Percentiles rank a stretch among this genome's conserved stretches.
These are phyloP conservation scores for Kryptolebias marmoratus DNA, from an alignment of 2,113 vertebrate species.

Conservation along the genomic window DNA sequence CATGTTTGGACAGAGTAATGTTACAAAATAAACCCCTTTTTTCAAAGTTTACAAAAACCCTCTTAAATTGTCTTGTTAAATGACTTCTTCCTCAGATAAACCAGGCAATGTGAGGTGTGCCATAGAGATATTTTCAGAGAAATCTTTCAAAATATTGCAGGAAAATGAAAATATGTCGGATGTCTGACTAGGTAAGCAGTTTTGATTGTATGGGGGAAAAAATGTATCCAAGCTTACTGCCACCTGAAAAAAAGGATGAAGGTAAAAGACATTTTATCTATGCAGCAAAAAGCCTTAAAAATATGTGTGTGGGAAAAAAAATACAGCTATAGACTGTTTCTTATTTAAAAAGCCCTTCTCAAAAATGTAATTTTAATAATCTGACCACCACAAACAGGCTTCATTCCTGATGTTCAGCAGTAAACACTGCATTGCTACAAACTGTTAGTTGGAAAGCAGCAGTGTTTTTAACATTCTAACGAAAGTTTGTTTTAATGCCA, in stretches of 20 bases:
- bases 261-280: slow-evolving; percentile 9
- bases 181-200: neutral
- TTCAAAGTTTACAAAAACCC: too few species aligned
- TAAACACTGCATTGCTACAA: neutral
- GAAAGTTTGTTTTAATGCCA: slow-evolving; percentile 13
- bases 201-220: neutral
- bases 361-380: slow-evolving; percentile 26
- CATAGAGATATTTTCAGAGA: neutral
- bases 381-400: slow-evolving; percentile 18
- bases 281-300: slow-evolving; percentile 17
- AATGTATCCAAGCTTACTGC: neutral
- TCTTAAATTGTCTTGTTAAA: neutral
- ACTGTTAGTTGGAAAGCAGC: neutral
- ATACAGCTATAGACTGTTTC: too few species aligned
- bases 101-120: too few species aligned
- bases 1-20: too few species aligned
- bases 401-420: neutral
- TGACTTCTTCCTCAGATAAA: too few species aligned
- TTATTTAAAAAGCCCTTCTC: slow-evolving; percentile 3
- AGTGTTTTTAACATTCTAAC: neutral
- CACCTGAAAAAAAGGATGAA: neutral
- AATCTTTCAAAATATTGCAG: neutral
- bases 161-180: neutral
- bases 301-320: neutral
- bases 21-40: too few species aligned